Base-by-base conservation (phyloP, 2,113 vertebrate species). In the Sarotherodon lohbergeri region DNA sequence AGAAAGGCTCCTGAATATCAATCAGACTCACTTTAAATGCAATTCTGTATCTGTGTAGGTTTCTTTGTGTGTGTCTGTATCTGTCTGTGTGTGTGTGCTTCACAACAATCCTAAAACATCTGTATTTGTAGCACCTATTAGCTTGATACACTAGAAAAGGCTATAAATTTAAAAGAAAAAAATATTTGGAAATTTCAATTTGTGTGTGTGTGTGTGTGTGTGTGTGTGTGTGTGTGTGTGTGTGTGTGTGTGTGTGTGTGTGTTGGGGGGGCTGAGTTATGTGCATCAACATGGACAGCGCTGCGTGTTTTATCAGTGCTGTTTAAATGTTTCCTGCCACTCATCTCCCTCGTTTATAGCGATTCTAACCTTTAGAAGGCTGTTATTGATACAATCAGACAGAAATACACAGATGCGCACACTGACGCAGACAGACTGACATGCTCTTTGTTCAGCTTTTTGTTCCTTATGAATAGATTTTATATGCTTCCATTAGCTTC, bases 261-360 rank as follows among this genome's bases (percentile, higher is more conserved):
- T n/a, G 50, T 5, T 22, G 22, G 22, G 22, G 22, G 22, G 22
- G 22, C 22, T 22, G 22, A 22, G 22, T 2, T 87, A 85, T 54
- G 7, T 68, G 86, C 50, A 32, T 68, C 55, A 87, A 86, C 80
- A 81, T 86, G 16, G 7, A 14, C 78, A 68, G 27, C 55, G n/a
- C 66, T 36, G 89, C 48, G 61, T 29, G 32, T 89, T 94, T 94
- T 95, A 95, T 95, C 94, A 93, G 91, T 0, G 13, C 73, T 85
- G 85, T 34, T 86, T 92, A 94, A 95, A 95, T 94, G 94, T 91
- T 94, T 94, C 90, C 93, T 95, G 94, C 90, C 94, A 95, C 83
- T 94, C 94, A 91, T 86, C 83, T 19, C 41, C 27, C 52, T 22
- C 29, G 85, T 91, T 88, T 80, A 55, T 82, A 48, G 48, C 5